A percentile compares a stretch with the other conserved stretches of the same genome.
Evolutionary conservation across 2,113 vertebrate genomes (phyloP).

Genomic region (Leptobrachium leishanense): DNA sequence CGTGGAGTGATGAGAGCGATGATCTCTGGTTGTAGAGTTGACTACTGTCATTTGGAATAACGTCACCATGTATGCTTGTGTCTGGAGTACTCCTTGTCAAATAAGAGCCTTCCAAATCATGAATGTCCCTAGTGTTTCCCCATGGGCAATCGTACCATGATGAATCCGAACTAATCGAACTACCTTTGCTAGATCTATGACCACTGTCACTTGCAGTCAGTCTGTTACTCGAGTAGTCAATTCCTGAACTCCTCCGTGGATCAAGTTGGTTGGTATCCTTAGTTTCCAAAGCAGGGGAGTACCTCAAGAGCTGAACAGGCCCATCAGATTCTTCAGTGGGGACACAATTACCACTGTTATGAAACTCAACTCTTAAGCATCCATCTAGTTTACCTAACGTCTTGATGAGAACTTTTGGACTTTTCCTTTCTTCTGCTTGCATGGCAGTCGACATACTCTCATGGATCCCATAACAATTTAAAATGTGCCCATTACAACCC

Average conservation of each 20-base stretch:
- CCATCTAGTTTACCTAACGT: slow-evolving; percentile 82
- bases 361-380: slow-evolving; percentile 89
- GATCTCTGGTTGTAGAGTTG: slow-evolving; percentile 75
- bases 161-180: slow-evolving; percentile 89
- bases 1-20: slow-evolving; percentile 75
- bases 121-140: slow-evolving; percentile 76
- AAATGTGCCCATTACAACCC: slow-evolving; percentile 68
- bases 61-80: slow-evolving; percentile 60
- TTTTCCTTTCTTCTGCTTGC: slow-evolving; percentile 74
- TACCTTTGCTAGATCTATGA: slow-evolving; percentile 87
- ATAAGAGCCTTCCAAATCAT: slow-evolving; percentile 73
- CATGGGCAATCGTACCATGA: slow-evolving; percentile 95
- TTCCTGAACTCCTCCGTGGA: slow-evolving; percentile 60
- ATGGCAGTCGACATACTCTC: slow-evolving; percentile 58
- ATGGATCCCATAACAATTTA: slow-evolving; percentile 67
- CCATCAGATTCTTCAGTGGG: slow-evolving; percentile 67
- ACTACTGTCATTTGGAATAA: slow-evolving; percentile 61
- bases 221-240: slow-evolving; percentile 60
- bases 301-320: slow-evolving; percentile 86
- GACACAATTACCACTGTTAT: slow-evolving; percentile 68
- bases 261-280: slow-evolving; percentile 60
- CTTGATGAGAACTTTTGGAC: slow-evolving; percentile 91
- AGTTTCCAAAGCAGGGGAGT: slow-evolving; percentile 77
- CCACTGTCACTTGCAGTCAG: slow-evolving; percentile 68
- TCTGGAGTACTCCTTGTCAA: slow-evolving; percentile 64